Percentiles rank a stretch among this genome's conserved stretches.
Conservation (phyloP, 2,888 invertebrate genomes). For the Scaptodrosophila latifasciaeformis region DNA sequence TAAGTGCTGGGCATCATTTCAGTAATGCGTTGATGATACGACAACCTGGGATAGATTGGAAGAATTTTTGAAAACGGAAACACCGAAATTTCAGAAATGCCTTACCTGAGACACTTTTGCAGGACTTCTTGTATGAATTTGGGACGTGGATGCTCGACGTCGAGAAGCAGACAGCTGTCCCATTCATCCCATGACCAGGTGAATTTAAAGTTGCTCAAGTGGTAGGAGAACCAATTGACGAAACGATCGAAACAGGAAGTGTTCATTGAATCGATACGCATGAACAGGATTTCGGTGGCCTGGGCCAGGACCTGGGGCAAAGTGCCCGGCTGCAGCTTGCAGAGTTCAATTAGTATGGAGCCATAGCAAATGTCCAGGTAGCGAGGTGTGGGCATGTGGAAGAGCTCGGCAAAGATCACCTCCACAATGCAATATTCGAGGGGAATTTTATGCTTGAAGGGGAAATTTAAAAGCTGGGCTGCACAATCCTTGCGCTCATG, state of each 20-base stretch:
- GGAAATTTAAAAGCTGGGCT: slow-evolving; percentile 91
- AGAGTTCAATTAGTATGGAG: slow-evolving; percentile 95
- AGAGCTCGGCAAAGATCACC: slow-evolving; percentile 95
- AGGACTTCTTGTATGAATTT: slow-evolving; percentile 96
- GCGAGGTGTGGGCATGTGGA: slow-evolving; percentile 91
- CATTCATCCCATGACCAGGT: slow-evolving; percentile 99
- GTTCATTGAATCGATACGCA: slow-evolving; percentile 97
- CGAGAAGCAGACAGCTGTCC: slow-evolving; percentile 89
- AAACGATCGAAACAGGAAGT: slow-evolving; percentile 97
- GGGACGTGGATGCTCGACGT: slow-evolving; percentile 92
- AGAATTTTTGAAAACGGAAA: too few species aligned
- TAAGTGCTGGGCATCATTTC: slow-evolving; percentile 95
- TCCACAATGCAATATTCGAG: slow-evolving; percentile 98
- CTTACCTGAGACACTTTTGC: slow-evolving; percentile 89
- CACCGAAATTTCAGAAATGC: background rate
- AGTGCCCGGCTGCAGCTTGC: slow-evolving; percentile 95
- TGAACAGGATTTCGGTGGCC: slow-evolving; percentile 97
- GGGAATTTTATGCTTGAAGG: slow-evolving; percentile 94
- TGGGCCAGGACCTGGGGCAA: slow-evolving; percentile 99
- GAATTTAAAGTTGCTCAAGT: slow-evolving; percentile 99
- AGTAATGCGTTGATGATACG: slow-evolving; percentile 94
- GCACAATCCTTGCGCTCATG: slow-evolving; percentile 96
- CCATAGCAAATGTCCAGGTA: slow-evolving; percentile 95
- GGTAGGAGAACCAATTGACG: slow-evolving; percentile 98
- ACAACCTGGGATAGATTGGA: slow-evolving; percentile 79